Base-by-base conservation (phyloP, 2,888 invertebrate genomes). In the Epicampocera succincta region DNA sequence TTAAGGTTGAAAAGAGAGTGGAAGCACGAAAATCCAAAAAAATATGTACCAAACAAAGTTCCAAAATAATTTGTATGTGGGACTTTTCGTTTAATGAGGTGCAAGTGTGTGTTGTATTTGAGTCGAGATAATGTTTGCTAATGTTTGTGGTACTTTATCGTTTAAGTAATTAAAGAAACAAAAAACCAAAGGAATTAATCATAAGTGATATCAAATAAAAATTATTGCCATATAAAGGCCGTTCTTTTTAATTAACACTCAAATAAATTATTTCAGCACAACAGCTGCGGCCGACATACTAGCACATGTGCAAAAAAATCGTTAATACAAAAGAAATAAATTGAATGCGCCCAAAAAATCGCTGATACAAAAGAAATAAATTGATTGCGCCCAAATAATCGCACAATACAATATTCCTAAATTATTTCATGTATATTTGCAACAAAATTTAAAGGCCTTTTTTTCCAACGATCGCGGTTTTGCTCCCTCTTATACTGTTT, bases 81-180 rank as follows among this genome's bases (percentile, higher is more conserved):
- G 80, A 50, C 75, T 80, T 75, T 79, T 46, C 54, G 58, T 63
- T 19, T n/a, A 19, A 61, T 42, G 46, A 75, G 60, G 71, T 80
- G 65, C 80, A 75, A 71, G 75, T 71, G 65, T 60, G 54, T 61
- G 13, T 44, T 63, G 29, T 19, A 4, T 42, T 65, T 46, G 15
- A 17, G 29, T 11, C 29, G 56, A 68, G 68, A 71, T 80, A 80
- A 74, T 80, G 80, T 80, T 80, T 75, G 80, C 75, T 15, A 71
- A 65, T 74, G 75, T 72, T 80, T 80, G 72, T 61, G 65, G 58
- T 48, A 58, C 65, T 58, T 74, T 74, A 80, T 80, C 74, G 74
- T 74, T 80, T 50, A 42, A 80, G 50, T 65, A 63, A 25, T 63
- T 69, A 75, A 54, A n/a, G 25, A 72, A 71, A 58, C 17, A 29